Evolutionary conservation across 2,113 vertebrate species (phyloP).

Genomic region (Trichechus manatus): DNA sequence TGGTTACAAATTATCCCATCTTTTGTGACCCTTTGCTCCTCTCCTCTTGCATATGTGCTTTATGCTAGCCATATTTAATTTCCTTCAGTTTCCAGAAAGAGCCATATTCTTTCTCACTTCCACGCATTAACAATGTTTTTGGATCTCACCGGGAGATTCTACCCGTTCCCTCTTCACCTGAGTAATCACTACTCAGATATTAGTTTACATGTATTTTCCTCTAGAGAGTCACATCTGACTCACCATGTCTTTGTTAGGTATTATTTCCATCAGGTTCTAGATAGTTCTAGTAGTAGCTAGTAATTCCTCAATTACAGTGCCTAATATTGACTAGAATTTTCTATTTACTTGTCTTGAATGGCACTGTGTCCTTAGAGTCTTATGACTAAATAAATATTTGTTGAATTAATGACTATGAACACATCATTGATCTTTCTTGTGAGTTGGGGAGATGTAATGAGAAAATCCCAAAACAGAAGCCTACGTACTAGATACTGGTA

Average conservation of each 20-base stretch:
- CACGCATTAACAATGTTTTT: neutral
- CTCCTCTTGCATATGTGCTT: neutral
- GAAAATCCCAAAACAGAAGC: neutral
- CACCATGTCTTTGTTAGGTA: neutral
- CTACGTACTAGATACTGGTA: neutral
- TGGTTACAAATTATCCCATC: neutral
- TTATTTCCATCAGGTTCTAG: neutral
- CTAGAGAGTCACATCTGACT: neutral
- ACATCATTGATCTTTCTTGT: neutral
- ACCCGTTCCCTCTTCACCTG: neutral
- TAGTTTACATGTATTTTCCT: neutral
- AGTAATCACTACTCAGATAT: neutral
- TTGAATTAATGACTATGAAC: neutral
- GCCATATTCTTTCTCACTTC: neutral
- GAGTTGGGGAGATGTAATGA: neutral
- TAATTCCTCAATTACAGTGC: neutral
- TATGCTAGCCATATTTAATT: neutral
- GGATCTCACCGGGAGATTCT: neutral
- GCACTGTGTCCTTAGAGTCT: neutral
- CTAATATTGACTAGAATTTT: neutral
- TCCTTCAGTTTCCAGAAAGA: neutral
- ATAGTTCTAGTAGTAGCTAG: neutral
- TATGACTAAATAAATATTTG: neutral
- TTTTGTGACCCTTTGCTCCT: neutral
- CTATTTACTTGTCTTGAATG: neutral